Evolutionary conservation across 1,140 invertebrate genomes (phyloP).

Genomic region (Trichomalopsis sarcophagae): DNA sequence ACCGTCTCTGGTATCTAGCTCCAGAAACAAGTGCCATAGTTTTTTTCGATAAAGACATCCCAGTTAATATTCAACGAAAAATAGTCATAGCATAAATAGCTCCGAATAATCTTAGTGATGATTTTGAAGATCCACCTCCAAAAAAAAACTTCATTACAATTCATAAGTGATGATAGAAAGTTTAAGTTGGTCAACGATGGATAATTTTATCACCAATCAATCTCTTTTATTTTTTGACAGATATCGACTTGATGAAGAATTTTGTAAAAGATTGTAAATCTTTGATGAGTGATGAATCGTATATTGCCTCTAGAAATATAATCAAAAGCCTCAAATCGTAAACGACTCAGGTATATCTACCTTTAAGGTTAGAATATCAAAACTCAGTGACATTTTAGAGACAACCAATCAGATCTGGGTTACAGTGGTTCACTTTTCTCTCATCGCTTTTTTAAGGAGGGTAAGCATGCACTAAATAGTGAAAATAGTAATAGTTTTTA

Average conservation of each 20-base stretch:
- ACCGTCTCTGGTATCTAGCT: not conserved
- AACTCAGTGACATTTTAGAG: too few species aligned
- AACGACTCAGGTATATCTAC: not conserved
- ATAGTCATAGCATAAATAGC: too few species aligned
- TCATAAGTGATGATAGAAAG: too few species aligned
- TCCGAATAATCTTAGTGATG: not conserved
- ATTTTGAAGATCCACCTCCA: not conserved
- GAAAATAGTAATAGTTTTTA: too few species aligned
- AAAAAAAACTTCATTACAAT: too few species aligned
- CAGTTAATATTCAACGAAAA: not conserved
- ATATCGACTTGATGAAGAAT: slow-evolving; percentile 14
- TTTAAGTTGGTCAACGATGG: too few species aligned
- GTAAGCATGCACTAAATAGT: too few species aligned
- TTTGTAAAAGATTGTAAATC: slow-evolving; percentile 17
- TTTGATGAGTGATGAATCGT: slow-evolving; percentile 11
- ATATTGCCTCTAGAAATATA: slow-evolving; percentile 24
- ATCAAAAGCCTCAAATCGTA: slow-evolving; percentile 7
- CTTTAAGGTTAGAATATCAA: too few species aligned
- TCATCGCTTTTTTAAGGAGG: too few species aligned
- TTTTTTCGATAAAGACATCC: not conserved
- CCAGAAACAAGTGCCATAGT: too few species aligned
- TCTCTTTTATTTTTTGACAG: slow-evolving; percentile 14
- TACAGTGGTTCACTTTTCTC: too few species aligned
- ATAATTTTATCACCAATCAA: not conserved
- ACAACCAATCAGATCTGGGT: too few species aligned